Conservation (phyloP, 2,113 vertebrate genomes). For the Ciconia stormi region DNA sequence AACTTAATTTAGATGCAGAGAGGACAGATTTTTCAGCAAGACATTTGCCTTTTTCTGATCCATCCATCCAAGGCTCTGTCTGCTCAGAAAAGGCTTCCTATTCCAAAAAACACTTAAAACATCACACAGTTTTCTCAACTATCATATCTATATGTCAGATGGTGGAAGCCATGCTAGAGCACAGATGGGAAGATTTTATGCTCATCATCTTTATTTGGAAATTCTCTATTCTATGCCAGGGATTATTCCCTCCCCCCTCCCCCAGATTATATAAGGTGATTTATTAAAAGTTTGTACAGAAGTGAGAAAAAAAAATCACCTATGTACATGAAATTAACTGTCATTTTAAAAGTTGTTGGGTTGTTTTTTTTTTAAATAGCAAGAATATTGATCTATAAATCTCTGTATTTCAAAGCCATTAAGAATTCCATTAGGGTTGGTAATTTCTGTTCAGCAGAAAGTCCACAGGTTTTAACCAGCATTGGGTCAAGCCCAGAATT, state of each 20-base stretch:
- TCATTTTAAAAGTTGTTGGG: background rate
- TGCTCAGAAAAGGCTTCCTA: background rate
- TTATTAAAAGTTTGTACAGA: background rate
- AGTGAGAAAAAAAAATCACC: background rate
- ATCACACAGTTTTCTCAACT: background rate
- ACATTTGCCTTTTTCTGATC: conserved; percentile 2
- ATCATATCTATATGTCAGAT: background rate
- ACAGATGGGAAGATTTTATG: background rate
- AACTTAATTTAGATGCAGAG: background rate
- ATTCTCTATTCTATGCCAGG: background rate
- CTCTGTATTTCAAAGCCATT: background rate
- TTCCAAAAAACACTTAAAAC: background rate
- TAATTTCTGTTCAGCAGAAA: background rate
- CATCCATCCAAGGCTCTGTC: background rate
- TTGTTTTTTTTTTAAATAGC: background rate
- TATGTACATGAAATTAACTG: background rate
- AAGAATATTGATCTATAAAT: background rate
- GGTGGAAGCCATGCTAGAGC: background rate
- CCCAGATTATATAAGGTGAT: background rate
- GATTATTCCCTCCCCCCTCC: background rate
- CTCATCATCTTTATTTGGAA: background rate
- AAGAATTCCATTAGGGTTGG: background rate
- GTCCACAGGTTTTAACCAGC: background rate
- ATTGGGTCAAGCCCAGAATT: background rate
- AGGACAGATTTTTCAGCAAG: background rate